phyloP scores from a whole-genome alignment of 2,888 invertebrate genomes.

The Drosophila pseudotakahashii region DNA sequence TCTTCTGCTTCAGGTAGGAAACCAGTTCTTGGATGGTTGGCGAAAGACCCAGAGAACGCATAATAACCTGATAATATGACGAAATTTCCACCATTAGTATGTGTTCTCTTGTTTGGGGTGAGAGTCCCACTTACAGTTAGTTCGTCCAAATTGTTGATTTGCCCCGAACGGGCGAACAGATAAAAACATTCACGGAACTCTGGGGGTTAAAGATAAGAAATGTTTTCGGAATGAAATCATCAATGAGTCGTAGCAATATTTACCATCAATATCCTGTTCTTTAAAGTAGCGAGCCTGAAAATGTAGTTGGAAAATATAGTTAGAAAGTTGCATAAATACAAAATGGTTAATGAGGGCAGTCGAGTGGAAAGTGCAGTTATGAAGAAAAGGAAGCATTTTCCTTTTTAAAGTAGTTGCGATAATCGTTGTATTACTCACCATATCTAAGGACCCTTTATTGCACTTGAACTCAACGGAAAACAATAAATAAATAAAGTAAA shows the following conservation, averaged over 20 bases:
- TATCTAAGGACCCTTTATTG: conserved; percentile 14
- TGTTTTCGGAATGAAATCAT: conserved; percentile 51
- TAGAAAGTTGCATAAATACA: conserved; percentile 45
- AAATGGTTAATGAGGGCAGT: conserved; percentile 49
- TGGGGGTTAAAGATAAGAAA: conserved; percentile 80
- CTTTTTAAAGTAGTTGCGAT: not conserved
- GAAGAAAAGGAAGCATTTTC: not conserved
- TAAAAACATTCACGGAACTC: conserved; percentile 99
- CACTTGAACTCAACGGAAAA: conserved; percentile 11
- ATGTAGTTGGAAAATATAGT: conserved; percentile 14
- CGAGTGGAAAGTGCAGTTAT: conserved; percentile 58
- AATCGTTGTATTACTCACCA: conserved; percentile 44
- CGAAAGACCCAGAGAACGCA: conserved; percentile 96
- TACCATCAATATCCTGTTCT: conserved; percentile 98
- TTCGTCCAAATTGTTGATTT: conserved; percentile 95
- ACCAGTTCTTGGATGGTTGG: conserved; percentile 96
- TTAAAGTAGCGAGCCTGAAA: conserved; percentile 96
- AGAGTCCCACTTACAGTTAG: conserved; percentile 86
- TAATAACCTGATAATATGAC: conserved; percentile 86
- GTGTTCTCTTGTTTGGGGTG: no score
- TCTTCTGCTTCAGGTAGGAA: conserved; percentile 91
- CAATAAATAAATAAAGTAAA: conserved; percentile 21
- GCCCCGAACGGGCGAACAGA: conserved; percentile 94
- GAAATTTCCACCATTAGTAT: not conserved
- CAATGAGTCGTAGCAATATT: conserved; percentile 74